A percentile compares a stretch with the other conserved stretches of the same genome.
These are phyloP conservation scores for Amphiprion ocellaris DNA, from an alignment of 2,113 vertebrate genomes.

Conservation along the genomic window DNA sequence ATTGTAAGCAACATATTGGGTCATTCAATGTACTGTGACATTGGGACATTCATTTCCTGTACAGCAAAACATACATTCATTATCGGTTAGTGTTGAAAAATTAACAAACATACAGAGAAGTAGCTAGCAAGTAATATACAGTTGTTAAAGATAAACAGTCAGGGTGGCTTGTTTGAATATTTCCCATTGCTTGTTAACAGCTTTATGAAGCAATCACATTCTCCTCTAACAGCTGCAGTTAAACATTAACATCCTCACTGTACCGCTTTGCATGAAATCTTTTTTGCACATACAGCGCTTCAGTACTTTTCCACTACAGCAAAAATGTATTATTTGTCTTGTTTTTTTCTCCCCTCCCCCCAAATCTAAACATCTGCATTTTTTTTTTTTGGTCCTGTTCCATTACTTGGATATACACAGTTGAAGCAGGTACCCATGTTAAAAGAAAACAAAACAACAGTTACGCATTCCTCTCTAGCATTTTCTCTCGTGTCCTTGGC, in stretches of 20 bases:
- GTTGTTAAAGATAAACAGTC: slow-evolving; percentile 80
- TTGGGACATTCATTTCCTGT: slow-evolving; percentile 83
- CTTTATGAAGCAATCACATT: slow-evolving; percentile 64
- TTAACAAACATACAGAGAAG: slow-evolving; percentile 73
- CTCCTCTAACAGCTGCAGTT: slow-evolving; percentile 56
- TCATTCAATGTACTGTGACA: slow-evolving; percentile 78
- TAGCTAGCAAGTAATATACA: slow-evolving; percentile 80
- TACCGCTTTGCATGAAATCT: slow-evolving; percentile 40
- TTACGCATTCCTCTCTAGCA: slow-evolving; percentile 52
- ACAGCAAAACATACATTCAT: slow-evolving; percentile 88
- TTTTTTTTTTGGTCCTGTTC: slow-evolving; percentile 47
- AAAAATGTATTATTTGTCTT: slow-evolving; percentile 39
- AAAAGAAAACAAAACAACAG: slow-evolving; percentile 42
- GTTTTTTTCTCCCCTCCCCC: neutral
- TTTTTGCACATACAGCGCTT: slow-evolving; percentile 39
- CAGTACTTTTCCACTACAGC: slow-evolving; percentile 55
- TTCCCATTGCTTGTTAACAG: slow-evolving; percentile 58
- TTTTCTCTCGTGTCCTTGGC: slow-evolving; percentile 74
- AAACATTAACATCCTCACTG: slow-evolving; percentile 60
- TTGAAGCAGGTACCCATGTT: slow-evolving; percentile 57
- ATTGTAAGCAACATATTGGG: slow-evolving; percentile 45
- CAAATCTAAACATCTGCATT: neutral
- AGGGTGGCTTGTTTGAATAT: slow-evolving; percentile 64
- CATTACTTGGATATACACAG: slow-evolving; percentile 60
- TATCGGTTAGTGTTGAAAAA: slow-evolving; percentile 85